phyloP scores from a whole-genome alignment of 2,888 invertebrate species.

The Metellina segmentata region DNA sequence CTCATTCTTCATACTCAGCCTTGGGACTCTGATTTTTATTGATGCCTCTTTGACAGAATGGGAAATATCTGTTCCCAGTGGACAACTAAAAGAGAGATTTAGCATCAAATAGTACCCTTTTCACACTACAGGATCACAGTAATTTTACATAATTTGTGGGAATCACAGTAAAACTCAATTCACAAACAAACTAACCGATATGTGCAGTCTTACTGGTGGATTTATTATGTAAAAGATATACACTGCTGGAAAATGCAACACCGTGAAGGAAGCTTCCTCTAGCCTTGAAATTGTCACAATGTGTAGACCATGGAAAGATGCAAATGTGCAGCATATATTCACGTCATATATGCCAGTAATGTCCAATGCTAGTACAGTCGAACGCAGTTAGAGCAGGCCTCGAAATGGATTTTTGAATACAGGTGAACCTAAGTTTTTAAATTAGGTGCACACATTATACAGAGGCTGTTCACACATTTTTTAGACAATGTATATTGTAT shows the following conservation, averaged over 20 bases:
- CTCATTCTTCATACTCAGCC: constrained; percentile 5
- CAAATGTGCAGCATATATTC: too few relatives aligned
- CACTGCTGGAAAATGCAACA: not conserved
- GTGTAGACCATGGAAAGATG: too few relatives aligned
- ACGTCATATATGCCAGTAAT: too few relatives aligned
- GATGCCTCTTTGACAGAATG: constrained; percentile 84
- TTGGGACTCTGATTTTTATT: constrained; percentile 81
- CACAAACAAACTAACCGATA: not conserved
- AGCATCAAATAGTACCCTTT: not conserved
- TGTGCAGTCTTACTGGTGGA: not conserved
- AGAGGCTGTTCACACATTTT: too few relatives aligned
- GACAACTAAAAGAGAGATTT: constrained; percentile 81
- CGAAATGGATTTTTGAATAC: too few relatives aligned
- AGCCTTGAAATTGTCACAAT: too few relatives aligned
- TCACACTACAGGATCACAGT: not conserved
- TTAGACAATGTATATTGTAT: too few relatives aligned
- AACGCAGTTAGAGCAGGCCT: too few relatives aligned
- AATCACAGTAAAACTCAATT: not conserved
- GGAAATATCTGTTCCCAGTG: constrained; percentile 85
- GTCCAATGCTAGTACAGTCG: too few relatives aligned
- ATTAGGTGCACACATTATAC: too few relatives aligned
- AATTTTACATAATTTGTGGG: not conserved
- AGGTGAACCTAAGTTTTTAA: too few relatives aligned
- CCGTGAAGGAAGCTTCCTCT: too few relatives aligned
- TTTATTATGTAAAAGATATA: not conserved